These are phyloP conservation scores for Pseudocheirus occidentalis DNA, from an alignment of 2,797 vertebrate species.

Conservation along the genomic window DNA sequence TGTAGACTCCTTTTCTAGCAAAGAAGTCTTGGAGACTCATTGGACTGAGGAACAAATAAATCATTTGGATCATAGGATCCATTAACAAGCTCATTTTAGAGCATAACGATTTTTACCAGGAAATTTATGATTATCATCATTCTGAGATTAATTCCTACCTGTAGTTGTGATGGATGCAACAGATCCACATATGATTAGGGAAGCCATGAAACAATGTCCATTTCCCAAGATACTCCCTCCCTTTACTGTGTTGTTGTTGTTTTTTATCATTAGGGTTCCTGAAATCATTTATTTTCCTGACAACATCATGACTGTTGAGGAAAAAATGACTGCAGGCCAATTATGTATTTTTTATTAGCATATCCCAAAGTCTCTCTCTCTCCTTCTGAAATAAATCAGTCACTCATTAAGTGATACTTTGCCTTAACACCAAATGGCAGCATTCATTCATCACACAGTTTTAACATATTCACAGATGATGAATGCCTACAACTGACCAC, in stretches of 20 bases:
- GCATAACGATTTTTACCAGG: conserved; percentile 38
- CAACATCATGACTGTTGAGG: conserved; percentile 8
- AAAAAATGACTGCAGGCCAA: conserved; percentile 44
- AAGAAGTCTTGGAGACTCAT: conserved; percentile 39
- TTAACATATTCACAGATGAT: conserved; percentile 23
- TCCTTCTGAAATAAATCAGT: conserved; percentile 33
- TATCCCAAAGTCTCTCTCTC: conserved; percentile 44
- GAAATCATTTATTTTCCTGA: conserved; percentile 53
- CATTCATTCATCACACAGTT: conserved; percentile 39
- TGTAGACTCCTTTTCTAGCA: conserved; percentile 2
- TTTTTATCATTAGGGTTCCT: conserved; percentile 15
- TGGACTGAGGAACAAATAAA: conserved; percentile 21
- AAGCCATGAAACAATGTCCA: not conserved
- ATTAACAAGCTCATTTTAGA: conserved; percentile 40
- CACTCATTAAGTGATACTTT: conserved; percentile 32
- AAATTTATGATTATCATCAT: conserved; percentile 39
- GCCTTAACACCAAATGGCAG: not conserved
- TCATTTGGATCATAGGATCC: conserved; percentile 18
- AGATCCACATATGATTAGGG: conserved; percentile 32
- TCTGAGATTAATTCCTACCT: conserved; percentile 38
- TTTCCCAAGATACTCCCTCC: conserved; percentile 17
- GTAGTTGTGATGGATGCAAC: conserved; percentile 31
- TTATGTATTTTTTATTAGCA: conserved; percentile 56
- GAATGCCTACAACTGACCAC: conserved; percentile 34
- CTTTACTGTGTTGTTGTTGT: not conserved